Evolutionary conservation across 2,888 invertebrate species (phyloP).

Genomic region (Ichneumoninae sp.): DNA sequence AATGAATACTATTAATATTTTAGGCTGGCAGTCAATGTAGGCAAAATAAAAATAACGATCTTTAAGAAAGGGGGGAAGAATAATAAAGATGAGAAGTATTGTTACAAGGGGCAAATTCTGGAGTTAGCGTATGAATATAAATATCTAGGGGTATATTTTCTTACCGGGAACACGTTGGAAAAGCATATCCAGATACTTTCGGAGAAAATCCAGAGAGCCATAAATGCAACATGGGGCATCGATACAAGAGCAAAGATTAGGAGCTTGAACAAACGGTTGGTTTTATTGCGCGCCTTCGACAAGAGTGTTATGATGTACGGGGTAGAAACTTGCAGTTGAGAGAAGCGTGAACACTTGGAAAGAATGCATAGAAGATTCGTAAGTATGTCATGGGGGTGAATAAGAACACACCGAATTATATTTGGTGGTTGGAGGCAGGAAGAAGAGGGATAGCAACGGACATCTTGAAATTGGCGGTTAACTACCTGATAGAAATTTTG

Average conservation of each 20-base stretch:
- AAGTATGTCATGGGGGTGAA: background rate
- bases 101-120: background rate
- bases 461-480: background rate
- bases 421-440: background rate
- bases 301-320: slow-evolving; percentile 21
- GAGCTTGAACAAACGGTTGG: background rate
- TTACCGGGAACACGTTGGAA: background rate
- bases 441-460: background rate
- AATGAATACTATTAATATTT: no score
- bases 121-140: background rate
- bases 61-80: slow-evolving; percentile 3
- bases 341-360: background rate
- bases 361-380: background rate
- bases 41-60: background rate
- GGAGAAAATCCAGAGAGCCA: slow-evolving; percentile 10
- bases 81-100: slow-evolving; percentile 1
- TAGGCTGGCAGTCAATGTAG: background rate
- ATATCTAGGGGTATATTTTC: background rate
- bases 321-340: background rate
- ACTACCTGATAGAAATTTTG: background rate
- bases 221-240: background rate
- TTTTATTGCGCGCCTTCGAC: background rate
- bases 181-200: background rate
- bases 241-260: background rate
- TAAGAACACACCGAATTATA: background rate